A percentile compares a stretch with the other conserved stretches of the same genome.
phyloP scores from a whole-genome alignment of 2,797 vertebrate species.

The Mus minutoides region DNA sequence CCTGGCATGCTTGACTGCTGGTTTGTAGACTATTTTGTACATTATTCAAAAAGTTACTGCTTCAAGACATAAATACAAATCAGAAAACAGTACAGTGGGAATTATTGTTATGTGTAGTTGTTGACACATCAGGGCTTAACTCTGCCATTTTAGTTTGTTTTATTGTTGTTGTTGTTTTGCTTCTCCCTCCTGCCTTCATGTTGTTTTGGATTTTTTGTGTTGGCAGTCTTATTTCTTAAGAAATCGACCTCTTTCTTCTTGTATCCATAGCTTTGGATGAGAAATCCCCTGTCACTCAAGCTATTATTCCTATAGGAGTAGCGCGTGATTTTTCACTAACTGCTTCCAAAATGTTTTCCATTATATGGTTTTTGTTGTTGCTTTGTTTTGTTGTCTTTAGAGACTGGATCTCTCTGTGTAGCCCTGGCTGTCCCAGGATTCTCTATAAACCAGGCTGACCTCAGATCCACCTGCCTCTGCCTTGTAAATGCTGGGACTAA shows the following conservation, averaged over 20 bases:
- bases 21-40: neutral
- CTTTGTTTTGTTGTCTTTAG: neutral
- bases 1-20: neutral
- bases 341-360: neutral
- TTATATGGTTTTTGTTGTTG: neutral
- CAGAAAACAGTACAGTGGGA: neutral
- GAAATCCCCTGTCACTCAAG: neutral
- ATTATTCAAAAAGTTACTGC: neutral
- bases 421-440: neutral
- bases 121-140: neutral
- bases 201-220: neutral
- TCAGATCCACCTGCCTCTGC: neutral
- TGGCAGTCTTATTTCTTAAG: constrained; percentile 20
- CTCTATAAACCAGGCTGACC: neutral
- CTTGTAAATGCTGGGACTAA: neutral
- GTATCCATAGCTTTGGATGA: constrained; percentile 13
- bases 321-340: constrained; percentile 27
- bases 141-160: constrained; percentile 16
- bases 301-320: neutral
- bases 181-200: constrained; percentile 9
- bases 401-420: neutral
- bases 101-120: constrained; percentile 7
- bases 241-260: constrained; percentile 16
- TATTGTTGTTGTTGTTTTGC: neutral
- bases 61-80: neutral